Evolutionary conservation across 2,888 invertebrate genomes (phyloP).

Genomic region (Hanleya hanleyi): DNA sequence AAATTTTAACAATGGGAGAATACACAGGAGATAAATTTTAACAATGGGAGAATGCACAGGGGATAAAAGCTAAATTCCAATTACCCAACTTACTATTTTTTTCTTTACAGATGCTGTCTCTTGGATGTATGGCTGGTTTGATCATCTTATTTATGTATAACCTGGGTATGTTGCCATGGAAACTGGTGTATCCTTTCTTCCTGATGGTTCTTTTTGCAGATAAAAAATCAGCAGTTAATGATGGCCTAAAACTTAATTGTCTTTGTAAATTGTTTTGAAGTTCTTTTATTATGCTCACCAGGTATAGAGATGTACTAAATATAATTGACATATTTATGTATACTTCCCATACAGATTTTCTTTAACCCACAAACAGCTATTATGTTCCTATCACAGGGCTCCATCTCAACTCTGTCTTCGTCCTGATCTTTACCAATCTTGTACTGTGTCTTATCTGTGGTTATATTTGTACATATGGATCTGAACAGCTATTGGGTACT

Average conservation of each 20-base stretch:
- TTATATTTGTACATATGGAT: not conserved
- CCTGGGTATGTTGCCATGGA: constrained; percentile 5
- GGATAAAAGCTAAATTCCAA: not conserved
- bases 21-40: too few relatives aligned
- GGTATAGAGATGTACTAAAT: too few relatives aligned
- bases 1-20: too few relatives aligned
- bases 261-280: too few relatives aligned
- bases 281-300: too few relatives aligned
- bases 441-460: not conserved
- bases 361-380: not conserved
- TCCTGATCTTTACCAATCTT: not conserved
- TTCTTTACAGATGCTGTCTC: not conserved
- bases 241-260: too few relatives aligned
- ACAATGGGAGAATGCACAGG: too few relatives aligned
- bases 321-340: too few relatives aligned
- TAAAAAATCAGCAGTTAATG: too few relatives aligned
- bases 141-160: not conserved
- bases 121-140: not conserved
- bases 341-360: too few relatives aligned
- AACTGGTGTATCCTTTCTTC: constrained; percentile 2
- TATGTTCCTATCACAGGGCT: not conserved
- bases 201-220: too few relatives aligned
- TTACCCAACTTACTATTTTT: not conserved
- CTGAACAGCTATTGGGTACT: not conserved
- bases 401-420: not conserved